Percentiles rank a stretch among this genome's conserved stretches.
Conservation (phyloP, 2,888 invertebrate genomes). For the Caenorhabditis angaria region DNA sequence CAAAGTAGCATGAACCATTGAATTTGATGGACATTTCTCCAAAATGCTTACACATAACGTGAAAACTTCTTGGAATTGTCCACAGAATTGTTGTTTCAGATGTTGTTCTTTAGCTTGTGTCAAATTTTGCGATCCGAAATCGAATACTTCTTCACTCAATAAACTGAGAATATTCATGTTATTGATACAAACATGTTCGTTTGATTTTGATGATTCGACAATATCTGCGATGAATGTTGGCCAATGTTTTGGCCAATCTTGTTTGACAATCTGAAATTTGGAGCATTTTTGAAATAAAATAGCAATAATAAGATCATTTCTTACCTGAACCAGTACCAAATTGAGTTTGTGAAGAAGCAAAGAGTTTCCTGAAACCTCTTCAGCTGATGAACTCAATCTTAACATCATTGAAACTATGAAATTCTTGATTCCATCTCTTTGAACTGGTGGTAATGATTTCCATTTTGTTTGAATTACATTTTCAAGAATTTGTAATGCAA, state of each 20-base stretch:
- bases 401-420: conserved; percentile 98
- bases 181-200: conserved; percentile 98
- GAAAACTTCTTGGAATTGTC: conserved; percentile 97
- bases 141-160: conserved; percentile 96
- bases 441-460: conserved; percentile 97
- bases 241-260: conserved; percentile 99
- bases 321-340: conserved; percentile 93
- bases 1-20: conserved; percentile 91
- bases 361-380: conserved; percentile 88
- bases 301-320: neutral
- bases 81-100: conserved; percentile 98
- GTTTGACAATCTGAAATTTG: conserved; percentile 83
- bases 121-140: conserved; percentile 96
- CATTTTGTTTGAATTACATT: conserved; percentile 97
- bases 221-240: conserved; percentile 98
- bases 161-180: conserved; percentile 98
- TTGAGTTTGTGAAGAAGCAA: conserved; percentile 97
- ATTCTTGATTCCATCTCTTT: conserved; percentile 99
- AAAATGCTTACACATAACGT: conserved; percentile 96
- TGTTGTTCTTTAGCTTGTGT: conserved; percentile 99
- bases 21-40: conserved; percentile 94
- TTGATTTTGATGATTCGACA: conserved; percentile 97
- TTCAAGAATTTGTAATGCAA: conserved; percentile 97
- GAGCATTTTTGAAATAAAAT: conserved; percentile 8
- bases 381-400: conserved; percentile 92